A percentile compares a stretch with the other conserved stretches of the same genome.
These are phyloP conservation scores for Aspidiotus destructor DNA, from an alignment of 2,888 invertebrate genomes.

Conservation along the genomic window DNA sequence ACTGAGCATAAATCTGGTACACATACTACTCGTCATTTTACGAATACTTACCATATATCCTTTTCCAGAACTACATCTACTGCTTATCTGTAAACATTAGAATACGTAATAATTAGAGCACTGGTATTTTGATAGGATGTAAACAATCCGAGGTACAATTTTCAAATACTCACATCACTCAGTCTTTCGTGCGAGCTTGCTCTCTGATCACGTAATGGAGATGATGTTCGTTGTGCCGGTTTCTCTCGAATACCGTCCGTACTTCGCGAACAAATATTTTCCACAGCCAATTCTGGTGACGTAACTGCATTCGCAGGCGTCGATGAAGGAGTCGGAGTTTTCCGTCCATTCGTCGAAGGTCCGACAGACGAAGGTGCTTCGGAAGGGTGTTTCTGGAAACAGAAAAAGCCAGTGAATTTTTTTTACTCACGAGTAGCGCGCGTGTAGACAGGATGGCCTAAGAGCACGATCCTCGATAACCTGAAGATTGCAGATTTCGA, in stretches of 20 bases:
- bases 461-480: too few relatives aligned
- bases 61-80: constrained; percentile 85
- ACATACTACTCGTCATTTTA: too few relatives aligned
- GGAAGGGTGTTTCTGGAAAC: neutral
- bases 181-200: constrained; percentile 53
- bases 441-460: too few relatives aligned
- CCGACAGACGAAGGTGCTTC: neutral
- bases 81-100: constrained; percentile 62
- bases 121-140: neutral
- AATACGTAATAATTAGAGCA: neutral
- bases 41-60: constrained; percentile 81
- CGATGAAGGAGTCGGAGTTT: constrained; percentile 16
- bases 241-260: constrained; percentile 21
- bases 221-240: constrained; percentile 13
- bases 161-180: constrained; percentile 65
- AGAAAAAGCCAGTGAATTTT: neutral
- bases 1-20: too few relatives aligned
- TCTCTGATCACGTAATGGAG: constrained; percentile 27
- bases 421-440: too few relatives aligned
- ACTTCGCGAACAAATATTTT: constrained; percentile 11
- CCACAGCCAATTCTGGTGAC: neutral
- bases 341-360: constrained; percentile 12
- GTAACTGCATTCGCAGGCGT: constrained; percentile 5
- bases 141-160: neutral
- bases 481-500: too few relatives aligned